Conservation (phyloP, 2,113 vertebrate genomes). For the Motacilla tschutschensis region DNA sequence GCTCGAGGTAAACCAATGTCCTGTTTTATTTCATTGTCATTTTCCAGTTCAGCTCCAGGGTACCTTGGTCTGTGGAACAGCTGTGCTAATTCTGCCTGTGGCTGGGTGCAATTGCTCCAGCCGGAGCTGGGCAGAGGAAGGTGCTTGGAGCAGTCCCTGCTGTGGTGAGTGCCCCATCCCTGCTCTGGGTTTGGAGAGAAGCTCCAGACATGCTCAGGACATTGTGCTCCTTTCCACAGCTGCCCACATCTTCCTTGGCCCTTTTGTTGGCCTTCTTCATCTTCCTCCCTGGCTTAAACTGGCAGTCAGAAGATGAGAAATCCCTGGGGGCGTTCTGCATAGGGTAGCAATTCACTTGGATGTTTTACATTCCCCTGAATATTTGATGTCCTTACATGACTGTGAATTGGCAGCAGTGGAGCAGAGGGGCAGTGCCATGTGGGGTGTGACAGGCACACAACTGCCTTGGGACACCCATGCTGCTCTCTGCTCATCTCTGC, state of each 20-base stretch:
- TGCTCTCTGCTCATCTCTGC: not conserved
- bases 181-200: not conserved
- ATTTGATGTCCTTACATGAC: not conserved
- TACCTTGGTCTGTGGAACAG: not conserved
- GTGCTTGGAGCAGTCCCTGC: not conserved
- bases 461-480: accelerated
- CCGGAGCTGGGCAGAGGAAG: not conserved
- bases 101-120: not conserved
- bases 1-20: not conserved
- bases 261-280: not conserved
- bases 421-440: not conserved
- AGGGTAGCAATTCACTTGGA: not conserved
- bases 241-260: not conserved
- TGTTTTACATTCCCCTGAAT: not conserved
- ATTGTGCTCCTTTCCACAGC: accelerated
- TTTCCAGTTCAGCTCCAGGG: conserved; percentile 2
- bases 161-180: accelerated
- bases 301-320: not conserved
- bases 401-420: not conserved
- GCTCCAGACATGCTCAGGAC: not conserved
- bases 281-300: not conserved
- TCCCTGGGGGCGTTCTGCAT: not conserved
- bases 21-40: not conserved
- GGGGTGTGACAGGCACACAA: not conserved
- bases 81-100: not conserved